A percentile compares a stretch with the other conserved stretches of the same genome.
phyloP scores from a whole-genome alignment of 2,888 invertebrate species.

The Thysanoteuthis rhombus region DNA sequence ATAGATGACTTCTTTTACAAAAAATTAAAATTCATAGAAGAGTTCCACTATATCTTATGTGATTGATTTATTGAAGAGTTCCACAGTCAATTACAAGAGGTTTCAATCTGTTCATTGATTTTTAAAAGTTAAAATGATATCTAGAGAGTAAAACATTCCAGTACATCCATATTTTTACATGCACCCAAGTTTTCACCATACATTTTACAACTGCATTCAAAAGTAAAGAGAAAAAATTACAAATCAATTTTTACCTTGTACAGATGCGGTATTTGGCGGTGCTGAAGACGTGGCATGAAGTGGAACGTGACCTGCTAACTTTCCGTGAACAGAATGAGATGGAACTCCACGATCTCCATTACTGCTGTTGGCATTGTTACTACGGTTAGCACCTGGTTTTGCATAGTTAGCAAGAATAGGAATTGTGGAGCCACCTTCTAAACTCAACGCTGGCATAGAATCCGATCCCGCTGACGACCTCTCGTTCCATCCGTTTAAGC shows the following conservation, averaged over 20 bases:
- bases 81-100: too few species aligned
- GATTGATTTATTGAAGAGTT: too few species aligned
- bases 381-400: not conserved
- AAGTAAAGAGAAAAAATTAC: not conserved
- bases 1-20: too few species aligned
- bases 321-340: not conserved
- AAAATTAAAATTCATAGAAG: too few species aligned
- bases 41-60: too few species aligned
- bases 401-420: not conserved
- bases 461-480: not conserved
- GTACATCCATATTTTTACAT: not conserved
- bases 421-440: not conserved
- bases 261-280: constrained; percentile 49
- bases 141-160: too few species aligned
- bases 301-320: constrained; percentile 45
- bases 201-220: not conserved
- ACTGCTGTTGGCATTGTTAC: not conserved
- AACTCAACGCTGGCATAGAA: not conserved
- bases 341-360: not conserved
- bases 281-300: constrained; percentile 64
- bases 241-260: not conserved
- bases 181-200: not conserved
- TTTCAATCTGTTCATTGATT: too few species aligned
- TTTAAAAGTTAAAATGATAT: too few species aligned
- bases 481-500: not conserved